Base-by-base conservation (phyloP, 2,797 vertebrate species). In the Caiman crocodilus region DNA sequence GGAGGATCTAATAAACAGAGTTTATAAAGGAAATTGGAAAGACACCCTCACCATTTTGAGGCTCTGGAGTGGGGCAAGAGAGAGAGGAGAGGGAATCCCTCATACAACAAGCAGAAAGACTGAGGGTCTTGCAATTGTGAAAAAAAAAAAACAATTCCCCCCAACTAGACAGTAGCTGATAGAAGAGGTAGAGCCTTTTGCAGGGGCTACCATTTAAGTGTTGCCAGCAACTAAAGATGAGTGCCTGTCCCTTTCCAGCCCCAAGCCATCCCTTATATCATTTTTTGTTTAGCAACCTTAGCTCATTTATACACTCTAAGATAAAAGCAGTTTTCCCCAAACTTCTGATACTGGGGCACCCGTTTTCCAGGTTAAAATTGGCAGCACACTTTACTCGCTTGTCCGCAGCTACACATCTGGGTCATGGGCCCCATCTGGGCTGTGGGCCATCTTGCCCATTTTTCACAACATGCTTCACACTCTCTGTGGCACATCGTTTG, bases 261-360 rank as follows among this genome's bases (percentile, higher is more conserved):
- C 2, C 0, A 2, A 55, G 50, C 65, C 35, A 32, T 67, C 23
- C 55, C 32, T 7, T 1, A 76, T 42, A 23, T 75, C 76, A 30
- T 32, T n/a, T 60, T 10, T 1, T 50, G 14, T 13, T 35, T 30
- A 7, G 13, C 0, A 6, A 5, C 12, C 7, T 3, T 35, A 64
- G 56, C 74, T 5, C 1, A 0, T 0, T 32, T 35, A 35, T 0
- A 0, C 17, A 7, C 26, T 35, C 14, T 61, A 65, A 74, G 64
- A 2, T 7, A 14, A 23, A 0, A 0, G 25, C 61, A 4, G 4
- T 13, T 55, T 58, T 50, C 42, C 42, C 42, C 42, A 50, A 50
- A 50, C 42, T 50, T 50, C 42, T 50, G 42, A 50, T 50, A 50
- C 42, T 50, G 42, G 42, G 42, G 42, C 42, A 50, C 9, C 42